These are phyloP conservation scores for Tachyglossus aculeatus DNA, from an alignment of 2,797 vertebrate species.

Conservation along the genomic window DNA sequence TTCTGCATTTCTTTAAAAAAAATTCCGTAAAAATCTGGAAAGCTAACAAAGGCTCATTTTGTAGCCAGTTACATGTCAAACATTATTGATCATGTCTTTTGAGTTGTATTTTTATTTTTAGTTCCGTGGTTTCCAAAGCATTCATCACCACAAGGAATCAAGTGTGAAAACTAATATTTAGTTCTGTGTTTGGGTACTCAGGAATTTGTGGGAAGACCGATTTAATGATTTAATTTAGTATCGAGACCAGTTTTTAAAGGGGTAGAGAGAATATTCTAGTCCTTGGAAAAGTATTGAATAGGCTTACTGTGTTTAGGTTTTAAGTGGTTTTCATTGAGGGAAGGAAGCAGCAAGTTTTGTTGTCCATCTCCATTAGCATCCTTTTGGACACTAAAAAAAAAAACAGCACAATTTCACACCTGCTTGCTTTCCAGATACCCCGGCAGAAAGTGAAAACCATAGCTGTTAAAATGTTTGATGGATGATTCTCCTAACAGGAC, in stretches of 20 bases:
- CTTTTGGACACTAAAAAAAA: constrained; percentile 41
- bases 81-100: constrained; percentile 11
- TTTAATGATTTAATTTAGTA: background rate
- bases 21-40: constrained; percentile 24
- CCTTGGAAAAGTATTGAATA: constrained; percentile 54
- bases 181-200: constrained; percentile 2
- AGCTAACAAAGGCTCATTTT: constrained; percentile 42
- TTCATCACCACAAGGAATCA: constrained; percentile 22
- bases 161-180: constrained; percentile 37
- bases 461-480: constrained; percentile 70
- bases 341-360: constrained; percentile 45
- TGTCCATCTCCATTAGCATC: constrained; percentile 43
- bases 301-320: constrained; percentile 41
- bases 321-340: constrained; percentile 35
- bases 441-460: constrained; percentile 68
- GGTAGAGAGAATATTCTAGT: constrained; percentile 23
- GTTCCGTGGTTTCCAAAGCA: constrained; percentile 32
- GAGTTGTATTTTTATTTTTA: constrained; percentile 33
- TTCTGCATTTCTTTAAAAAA: constrained; percentile 6
- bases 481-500: constrained; percentile 70
- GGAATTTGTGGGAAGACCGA: constrained; percentile 32
- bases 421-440: constrained; percentile 57
- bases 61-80: constrained; percentile 39
- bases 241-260: constrained; percentile 26
- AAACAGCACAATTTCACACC: constrained; percentile 47